phyloP scores from a whole-genome alignment of 2,113 vertebrate species.

The Silurus meridionalis region DNA sequence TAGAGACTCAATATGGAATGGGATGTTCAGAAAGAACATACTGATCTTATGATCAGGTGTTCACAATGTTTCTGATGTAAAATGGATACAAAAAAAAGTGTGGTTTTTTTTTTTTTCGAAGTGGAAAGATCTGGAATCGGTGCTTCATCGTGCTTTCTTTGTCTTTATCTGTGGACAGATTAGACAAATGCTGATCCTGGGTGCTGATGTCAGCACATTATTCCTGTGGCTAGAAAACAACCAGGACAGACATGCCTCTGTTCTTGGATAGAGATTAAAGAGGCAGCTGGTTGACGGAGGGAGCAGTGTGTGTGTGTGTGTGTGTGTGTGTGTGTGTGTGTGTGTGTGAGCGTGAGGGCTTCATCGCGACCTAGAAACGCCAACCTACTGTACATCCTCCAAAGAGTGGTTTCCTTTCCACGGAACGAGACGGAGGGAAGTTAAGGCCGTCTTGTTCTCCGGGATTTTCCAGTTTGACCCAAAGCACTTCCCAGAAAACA shows the following conservation, averaged over 20 bases:
- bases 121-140: not conserved
- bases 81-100: too few relatives aligned
- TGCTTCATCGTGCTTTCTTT: not conserved
- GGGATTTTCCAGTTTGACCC: not conserved
- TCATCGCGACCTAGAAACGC: conserved; percentile 69
- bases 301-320: conserved; percentile 11
- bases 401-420: conserved; percentile 3
- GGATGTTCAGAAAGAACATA: too few relatives aligned
- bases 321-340: not conserved
- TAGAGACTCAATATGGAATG: too few relatives aligned
- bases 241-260: conserved; percentile 52
- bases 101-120: not conserved
- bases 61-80: too few relatives aligned
- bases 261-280: conserved; percentile 60
- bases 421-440: not conserved
- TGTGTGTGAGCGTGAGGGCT: not conserved
- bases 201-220: conserved; percentile 32
- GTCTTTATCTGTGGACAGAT: not conserved
- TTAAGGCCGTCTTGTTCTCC: not conserved
- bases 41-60: too few relatives aligned
- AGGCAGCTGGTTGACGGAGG: conserved; percentile 50
- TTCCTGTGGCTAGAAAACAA: conserved; percentile 49
- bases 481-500: not conserved
- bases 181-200: conserved; percentile 5
- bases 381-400: conserved; percentile 26